Conservation (phyloP, 1,140 invertebrate genomes). For the Sitobion miscanthi region DNA sequence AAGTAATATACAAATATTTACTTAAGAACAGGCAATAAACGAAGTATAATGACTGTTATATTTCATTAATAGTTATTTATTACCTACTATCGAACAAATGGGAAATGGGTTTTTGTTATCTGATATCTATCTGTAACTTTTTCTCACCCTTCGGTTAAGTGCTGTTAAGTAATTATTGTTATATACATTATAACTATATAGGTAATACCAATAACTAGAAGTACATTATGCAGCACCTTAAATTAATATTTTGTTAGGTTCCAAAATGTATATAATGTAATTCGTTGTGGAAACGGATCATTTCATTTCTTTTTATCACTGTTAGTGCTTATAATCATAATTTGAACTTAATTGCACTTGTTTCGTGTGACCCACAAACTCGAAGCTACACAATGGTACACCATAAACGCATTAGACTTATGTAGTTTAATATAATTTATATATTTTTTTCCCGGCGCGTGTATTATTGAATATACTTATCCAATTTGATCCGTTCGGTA, state of each 20-base stretch:
- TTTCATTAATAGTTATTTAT: constrained; percentile 2
- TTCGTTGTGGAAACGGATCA: background rate
- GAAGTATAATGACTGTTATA: background rate
- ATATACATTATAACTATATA: background rate
- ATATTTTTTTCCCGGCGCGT: background rate
- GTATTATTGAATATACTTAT: background rate
- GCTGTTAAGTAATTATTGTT: background rate
- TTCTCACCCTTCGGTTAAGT: background rate
- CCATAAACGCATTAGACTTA: background rate
- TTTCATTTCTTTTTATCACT: background rate
- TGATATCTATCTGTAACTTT: background rate
- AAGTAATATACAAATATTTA: background rate
- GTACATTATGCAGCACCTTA: background rate
- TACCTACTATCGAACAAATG: background rate
- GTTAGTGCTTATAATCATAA: background rate
- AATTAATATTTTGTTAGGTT: background rate
- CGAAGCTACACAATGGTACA: background rate
- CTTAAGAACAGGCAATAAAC: background rate
- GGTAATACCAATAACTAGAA: background rate
- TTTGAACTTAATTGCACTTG: background rate
- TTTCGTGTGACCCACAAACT: background rate
- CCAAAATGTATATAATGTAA: background rate
- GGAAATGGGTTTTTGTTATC: background rate
- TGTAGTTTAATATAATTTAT: background rate
- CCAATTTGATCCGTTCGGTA: background rate